These are phyloP conservation scores for Eudemis profundana DNA, from an alignment of 2,888 invertebrate species.

Conservation along the genomic window DNA sequence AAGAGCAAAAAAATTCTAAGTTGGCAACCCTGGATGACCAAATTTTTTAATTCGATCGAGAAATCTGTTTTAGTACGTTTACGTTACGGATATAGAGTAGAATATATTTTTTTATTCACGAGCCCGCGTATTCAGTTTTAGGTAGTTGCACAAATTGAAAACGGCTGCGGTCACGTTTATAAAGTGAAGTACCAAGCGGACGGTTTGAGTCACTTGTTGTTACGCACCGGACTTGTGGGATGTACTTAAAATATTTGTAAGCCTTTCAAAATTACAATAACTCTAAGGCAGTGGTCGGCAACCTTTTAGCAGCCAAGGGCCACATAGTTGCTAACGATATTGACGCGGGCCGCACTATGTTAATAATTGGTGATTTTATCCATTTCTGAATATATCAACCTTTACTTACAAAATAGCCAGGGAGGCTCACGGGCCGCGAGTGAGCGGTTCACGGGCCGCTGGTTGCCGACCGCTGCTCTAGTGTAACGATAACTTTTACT, in stretches of 20 bases:
- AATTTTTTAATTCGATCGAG: conserved; percentile 19
- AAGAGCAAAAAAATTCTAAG: too few species aligned
- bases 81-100: conserved; percentile 29
- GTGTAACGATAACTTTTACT: conserved; percentile 8
- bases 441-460: too few species aligned
- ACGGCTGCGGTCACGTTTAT: conserved; percentile 35
- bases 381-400: too few species aligned
- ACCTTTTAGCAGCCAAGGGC: too few species aligned
- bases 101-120: conserved; percentile 20
- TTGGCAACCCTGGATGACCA: too few species aligned
- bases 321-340: too few species aligned
- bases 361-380: too few species aligned
- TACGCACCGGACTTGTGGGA: conserved; percentile 51
- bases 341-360: too few species aligned
- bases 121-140: conserved; percentile 24
- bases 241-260: conserved; percentile 49
- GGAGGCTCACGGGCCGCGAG: too few species aligned
- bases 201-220: conserved; percentile 51
- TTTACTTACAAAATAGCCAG: too few species aligned
- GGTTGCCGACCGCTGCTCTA: too few species aligned
- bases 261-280: conserved; percentile 31
- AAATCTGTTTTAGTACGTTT: conserved; percentile 29
- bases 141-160: conserved; percentile 46
- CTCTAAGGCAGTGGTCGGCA: too few species aligned
- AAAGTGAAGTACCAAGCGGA: conserved; percentile 31